These are phyloP conservation scores for Sebastes iracundus DNA, from an alignment of 2,797 vertebrate genomes.

Conservation along the genomic window DNA sequence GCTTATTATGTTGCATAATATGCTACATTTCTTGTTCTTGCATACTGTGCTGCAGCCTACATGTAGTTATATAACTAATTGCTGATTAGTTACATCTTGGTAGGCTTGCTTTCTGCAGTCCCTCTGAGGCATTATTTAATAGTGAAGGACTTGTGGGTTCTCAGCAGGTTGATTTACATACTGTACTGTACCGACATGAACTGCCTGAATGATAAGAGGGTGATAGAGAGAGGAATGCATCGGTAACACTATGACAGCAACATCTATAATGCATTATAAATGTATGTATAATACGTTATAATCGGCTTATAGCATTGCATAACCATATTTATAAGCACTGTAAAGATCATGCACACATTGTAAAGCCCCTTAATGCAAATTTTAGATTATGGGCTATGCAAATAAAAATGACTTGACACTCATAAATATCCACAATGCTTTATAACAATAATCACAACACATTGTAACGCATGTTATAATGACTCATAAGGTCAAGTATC, in stretches of 20 bases:
- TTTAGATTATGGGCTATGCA: no score
- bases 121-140: neutral
- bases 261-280: neutral
- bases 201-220: neutral
- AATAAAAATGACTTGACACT: no score
- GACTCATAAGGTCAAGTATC: neutral
- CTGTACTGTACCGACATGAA: neutral
- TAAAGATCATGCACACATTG: fast-evolving
- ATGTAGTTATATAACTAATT: constrained; percentile 9
- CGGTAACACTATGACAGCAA: neutral
- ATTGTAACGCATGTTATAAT: neutral
- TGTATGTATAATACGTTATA: neutral
- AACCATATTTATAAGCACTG: neutral
- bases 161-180: neutral
- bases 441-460: neutral
- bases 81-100: constrained; percentile 15
- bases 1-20: constrained; percentile 6
- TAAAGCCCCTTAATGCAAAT: no score
- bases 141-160: neutral
- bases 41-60: neutral
- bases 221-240: neutral
- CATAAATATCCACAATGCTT: neutral
- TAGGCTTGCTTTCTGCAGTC: neutral
- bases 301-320: fast-evolving
- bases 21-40: neutral